Evolutionary conservation across 2,797 vertebrate species (phyloP).

Genomic region (Cynodonichthys magdalenae): DNA sequence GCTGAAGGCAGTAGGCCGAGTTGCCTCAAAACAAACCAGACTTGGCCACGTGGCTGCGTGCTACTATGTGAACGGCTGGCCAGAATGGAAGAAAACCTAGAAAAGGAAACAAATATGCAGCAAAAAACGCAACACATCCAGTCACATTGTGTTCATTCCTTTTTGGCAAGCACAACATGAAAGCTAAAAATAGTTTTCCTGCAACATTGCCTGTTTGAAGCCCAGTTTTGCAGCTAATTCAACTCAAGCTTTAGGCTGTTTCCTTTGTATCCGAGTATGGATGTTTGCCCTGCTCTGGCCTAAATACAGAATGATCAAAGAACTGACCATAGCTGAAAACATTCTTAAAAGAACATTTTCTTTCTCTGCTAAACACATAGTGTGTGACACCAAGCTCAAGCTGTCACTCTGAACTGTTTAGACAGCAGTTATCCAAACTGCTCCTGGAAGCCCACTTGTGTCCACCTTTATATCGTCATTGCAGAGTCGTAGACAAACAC

Average conservation of each 20-base stretch:
- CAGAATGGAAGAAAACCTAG: constrained; percentile 2
- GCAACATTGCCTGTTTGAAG: constrained; percentile 26
- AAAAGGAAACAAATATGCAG: constrained; percentile 8
- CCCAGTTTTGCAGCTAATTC: constrained; percentile 18
- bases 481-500: not conserved
- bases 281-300: constrained; percentile 33
- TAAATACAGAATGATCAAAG: constrained; percentile 46
- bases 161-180: constrained; percentile 5
- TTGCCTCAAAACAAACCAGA: constrained; percentile 31
- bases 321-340: constrained; percentile 54
- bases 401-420: constrained; percentile 42
- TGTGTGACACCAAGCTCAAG: constrained; percentile 35
- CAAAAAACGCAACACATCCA: constrained; percentile 20
- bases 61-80: constrained; percentile 10
- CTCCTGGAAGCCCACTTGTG: constrained; percentile 55
- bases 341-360: constrained; percentile 11
- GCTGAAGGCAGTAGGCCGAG: constrained; percentile 12
- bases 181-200: constrained; percentile 23
- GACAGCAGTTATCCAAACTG: constrained; percentile 47
- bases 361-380: not conserved
- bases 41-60: constrained; percentile 8
- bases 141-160: constrained; percentile 1
- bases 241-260: constrained; percentile 17
- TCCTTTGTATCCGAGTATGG: constrained; percentile 22
- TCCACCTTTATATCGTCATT: constrained; percentile 46